Evolutionary conservation across 1,140 invertebrate genomes (phyloP), one percentile per base, ranked within the genome.

Genomic region (Eciton burchellii): DNA sequence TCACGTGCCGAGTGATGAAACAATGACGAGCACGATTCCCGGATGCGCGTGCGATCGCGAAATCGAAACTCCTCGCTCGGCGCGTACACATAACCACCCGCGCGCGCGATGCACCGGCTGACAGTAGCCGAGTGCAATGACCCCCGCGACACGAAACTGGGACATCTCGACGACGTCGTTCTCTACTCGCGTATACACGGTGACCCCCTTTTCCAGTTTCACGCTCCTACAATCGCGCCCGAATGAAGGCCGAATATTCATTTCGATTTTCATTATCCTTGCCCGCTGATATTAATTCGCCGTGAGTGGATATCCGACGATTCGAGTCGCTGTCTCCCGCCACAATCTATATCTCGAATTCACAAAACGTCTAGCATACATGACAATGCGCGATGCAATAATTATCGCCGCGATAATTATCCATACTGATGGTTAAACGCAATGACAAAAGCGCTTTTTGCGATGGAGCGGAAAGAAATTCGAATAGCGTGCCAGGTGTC

Each of bases 141-240:
- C 81, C 87, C 79, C 12, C 43, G 52, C 4, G 65, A 26, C 45
- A 71, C 63, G 81, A 88, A 88, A 89, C 88, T 86, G 84, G 88
- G 87, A 88, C 87, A 86, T 86, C 82, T 83, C 79, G 47, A 35
- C 87, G 87, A 87, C 79, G 83, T 87, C 65, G 85, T 3, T 87
- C 79, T 56, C 76, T 65, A 72, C 83, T 68, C 72, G 79, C 68
- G 70, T 88, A 83, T 82, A 83, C 87, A 83, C 79, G 62, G 35
- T 81, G 87, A 86, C 87, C 85, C 70, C 71, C 74, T 87, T 88
- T 88, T 86, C 71, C 81, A 83, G 54, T 85, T 87, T 84, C 60
- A 70, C 43, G 85, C 71, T 68, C 52, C 47, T 60, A 52, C 73
- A 49, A 35, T 73, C 41, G 41, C 54, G 62, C 56, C 49, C 74